Evolutionary conservation across 2,797 vertebrate genomes (phyloP).

Genomic region (Notolepis coatsorum): DNA sequence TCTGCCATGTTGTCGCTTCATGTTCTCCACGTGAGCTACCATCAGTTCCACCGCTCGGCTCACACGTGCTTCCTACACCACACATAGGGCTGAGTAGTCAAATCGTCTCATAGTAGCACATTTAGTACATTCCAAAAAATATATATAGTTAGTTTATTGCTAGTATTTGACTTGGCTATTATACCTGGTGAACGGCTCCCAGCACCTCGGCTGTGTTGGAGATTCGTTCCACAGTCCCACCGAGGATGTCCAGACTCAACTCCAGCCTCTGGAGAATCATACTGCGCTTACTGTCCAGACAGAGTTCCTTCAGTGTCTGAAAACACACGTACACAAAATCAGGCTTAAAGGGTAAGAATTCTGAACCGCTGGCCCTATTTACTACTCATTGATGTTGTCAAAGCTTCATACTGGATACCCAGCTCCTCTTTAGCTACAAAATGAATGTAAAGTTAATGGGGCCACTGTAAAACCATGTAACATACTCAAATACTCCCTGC

Average conservation of each 20-base stretch:
- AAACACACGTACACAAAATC: conserved; percentile 40
- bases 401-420: neutral
- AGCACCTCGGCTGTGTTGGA: conserved; percentile 84
- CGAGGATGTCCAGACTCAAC: conserved; percentile 80
- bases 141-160: neutral
- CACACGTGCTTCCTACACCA: conserved; percentile 84
- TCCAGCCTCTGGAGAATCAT: conserved; percentile 81
- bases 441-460: too few relatives aligned
- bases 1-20: conserved; percentile 77
- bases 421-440: too few relatives aligned
- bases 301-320: conserved; percentile 80
- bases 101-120: neutral
- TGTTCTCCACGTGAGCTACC: conserved; percentile 88
- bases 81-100: neutral
- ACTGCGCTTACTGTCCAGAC: conserved; percentile 71
- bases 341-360: neutral
- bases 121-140: neutral
- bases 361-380: too few relatives aligned
- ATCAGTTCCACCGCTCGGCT: conserved; percentile 87
- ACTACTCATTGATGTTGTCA: neutral
- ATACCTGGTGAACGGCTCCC: conserved; percentile 89
- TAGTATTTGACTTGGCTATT: neutral
- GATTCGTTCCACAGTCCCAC: conserved; percentile 78
- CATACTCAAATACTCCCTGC: neutral
- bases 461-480: too few relatives aligned